Base-by-base conservation (phyloP, 2,797 vertebrate genomes). In the Ptychobarbus kaznakovi region DNA sequence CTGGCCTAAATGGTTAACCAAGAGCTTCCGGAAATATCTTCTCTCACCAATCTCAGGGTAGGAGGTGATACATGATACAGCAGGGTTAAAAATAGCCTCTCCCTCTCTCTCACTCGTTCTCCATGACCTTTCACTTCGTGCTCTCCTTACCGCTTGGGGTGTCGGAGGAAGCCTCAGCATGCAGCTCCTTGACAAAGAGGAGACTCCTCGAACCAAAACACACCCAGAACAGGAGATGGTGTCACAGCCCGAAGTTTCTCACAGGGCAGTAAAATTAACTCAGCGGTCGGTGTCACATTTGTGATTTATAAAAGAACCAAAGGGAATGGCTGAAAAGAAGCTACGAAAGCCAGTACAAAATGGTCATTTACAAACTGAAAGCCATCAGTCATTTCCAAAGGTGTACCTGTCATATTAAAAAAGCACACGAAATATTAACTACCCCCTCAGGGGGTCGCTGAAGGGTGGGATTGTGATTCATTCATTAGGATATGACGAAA, bases 31-130 rank as follows among this genome's bases (percentile, higher is more conserved):
- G 66, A 93, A 93, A 92, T 90, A 92, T 91, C 91, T 86, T 83
- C 85, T 78, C 83, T 89, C 74, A 32, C 88, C 58, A 92, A 93
- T 87, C 93, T 88, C 90, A 88, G 66, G 83, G 89, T 89, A 88
- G 87, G 88, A 89, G 49, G 81, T 25, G 88, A 92, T 91, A 95
- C 86, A 86, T 90, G 94, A 95, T 95, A 92, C 88, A 82, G 86
- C 84, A 82, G 61, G 82, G 91, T 92, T 94, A 96, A 95, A 96
- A 96, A 95, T 90, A 95, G 84, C 51, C 18, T 69, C 35, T 42
- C 81, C 65, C 38, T 44, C 81, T 56, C 11, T 12, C 15, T 35
- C 32, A 66, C 65, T 44, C 69, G 3, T 44, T 61, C 68, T 38
- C 38, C 16, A 81, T 90, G 92, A 92, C 90, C 87, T 89, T 86